phyloP scores from a whole-genome alignment of 1,140 invertebrate genomes.

The Panagrolaimus sp. region DNA sequence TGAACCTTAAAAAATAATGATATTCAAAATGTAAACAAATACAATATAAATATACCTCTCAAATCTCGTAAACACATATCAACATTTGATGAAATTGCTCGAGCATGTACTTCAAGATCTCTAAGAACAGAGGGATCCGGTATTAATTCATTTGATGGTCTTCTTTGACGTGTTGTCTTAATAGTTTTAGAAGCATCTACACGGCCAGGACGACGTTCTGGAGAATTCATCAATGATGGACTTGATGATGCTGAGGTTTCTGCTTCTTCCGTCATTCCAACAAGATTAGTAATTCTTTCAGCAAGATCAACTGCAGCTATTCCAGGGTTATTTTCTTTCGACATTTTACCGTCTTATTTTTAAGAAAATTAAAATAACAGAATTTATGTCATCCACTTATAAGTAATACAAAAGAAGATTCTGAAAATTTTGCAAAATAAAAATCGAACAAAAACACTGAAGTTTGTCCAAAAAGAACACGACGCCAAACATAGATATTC shows the following conservation, averaged over 20 bases:
- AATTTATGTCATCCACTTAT: no score
- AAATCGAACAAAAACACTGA: no score
- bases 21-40: not conserved
- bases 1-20: not conserved
- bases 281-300: not conserved
- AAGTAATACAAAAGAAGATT: no score
- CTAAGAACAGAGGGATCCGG: constrained; percentile 2
- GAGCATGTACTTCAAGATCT: constrained; percentile 6
- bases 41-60: not conserved
- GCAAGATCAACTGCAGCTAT: not conserved
- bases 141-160: not conserved
- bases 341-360: no score
- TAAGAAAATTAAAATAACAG: no score
- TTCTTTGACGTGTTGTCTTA: not conserved
- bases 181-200: not conserved
- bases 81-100: constrained; percentile 8
- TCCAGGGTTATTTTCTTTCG: not conserved
- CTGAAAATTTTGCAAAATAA: no score
- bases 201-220: not conserved
- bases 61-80: constrained; percentile 11
- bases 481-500: no score
- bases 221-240: constrained; percentile 2
- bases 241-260: not conserved
- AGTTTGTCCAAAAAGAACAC: no score
- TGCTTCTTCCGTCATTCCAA: constrained; percentile 4